phyloP scores from a whole-genome alignment of 1,140 invertebrate genomes.

The Lepidurus couesii region DNA sequence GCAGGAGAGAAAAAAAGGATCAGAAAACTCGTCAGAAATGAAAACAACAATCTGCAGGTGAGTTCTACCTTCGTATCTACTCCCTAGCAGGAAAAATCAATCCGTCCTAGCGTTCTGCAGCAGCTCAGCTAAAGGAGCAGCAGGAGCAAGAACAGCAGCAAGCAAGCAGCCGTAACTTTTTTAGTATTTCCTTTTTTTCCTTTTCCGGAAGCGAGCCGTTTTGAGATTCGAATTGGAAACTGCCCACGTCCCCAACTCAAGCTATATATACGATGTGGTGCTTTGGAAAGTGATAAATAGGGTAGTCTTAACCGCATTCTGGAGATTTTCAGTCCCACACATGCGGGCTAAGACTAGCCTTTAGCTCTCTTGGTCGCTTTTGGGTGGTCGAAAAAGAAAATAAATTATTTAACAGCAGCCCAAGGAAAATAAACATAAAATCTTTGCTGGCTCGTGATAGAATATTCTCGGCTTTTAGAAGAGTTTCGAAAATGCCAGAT shows the following conservation, averaged over 20 bases:
- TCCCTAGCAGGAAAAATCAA: slow-evolving; percentile 1
- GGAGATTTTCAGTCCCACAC: not conserved
- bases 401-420: not conserved
- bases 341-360: slow-evolving; percentile 12
- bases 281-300: not conserved
- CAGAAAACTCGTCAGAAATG: not conserved
- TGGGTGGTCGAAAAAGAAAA: not conserved
- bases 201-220: not conserved
- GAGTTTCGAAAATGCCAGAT: not conserved
- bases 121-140: not conserved
- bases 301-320: not conserved
- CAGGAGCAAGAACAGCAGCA: not conserved
- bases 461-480: not conserved
- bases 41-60: slow-evolving; percentile 10
- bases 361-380: not conserved
- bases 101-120: not conserved
- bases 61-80: not conserved
- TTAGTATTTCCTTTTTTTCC: not conserved
- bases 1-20: not conserved
- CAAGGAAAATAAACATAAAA: not conserved
- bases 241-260: not conserved
- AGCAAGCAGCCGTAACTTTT: not conserved
- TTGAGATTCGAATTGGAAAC: not conserved
- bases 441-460: not conserved
- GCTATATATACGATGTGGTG: not conserved